phyloP scores from a whole-genome alignment of 2,113 vertebrate genomes.

The Actenoides lindsayi region DNA sequence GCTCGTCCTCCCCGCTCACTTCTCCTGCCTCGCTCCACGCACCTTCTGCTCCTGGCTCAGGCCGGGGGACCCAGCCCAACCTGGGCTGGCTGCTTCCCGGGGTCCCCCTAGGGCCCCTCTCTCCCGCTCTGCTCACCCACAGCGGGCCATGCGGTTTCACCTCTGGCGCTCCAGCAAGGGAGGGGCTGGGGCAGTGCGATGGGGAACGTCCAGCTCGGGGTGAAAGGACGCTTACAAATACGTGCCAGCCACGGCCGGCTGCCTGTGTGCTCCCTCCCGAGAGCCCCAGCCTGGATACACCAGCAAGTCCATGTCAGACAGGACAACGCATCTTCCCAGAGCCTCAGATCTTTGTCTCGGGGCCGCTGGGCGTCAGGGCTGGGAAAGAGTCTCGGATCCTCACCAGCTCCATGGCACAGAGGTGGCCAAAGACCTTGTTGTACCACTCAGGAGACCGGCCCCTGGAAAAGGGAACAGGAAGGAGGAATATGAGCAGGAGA shows the following conservation, averaged over 20 bases:
- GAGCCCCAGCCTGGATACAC: neutral
- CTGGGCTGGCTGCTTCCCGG: neutral
- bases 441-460: slow-evolving; percentile 92
- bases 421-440: slow-evolving; percentile 87
- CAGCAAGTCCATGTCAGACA: neutral
- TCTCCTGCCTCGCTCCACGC: rapidly evolving
- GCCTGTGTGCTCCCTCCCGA: neutral
- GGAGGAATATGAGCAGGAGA: neutral
- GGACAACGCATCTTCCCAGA: neutral
- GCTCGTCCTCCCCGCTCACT: rapidly evolving
- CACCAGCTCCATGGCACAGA: slow-evolving; percentile 84
- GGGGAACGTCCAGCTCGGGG: neutral
- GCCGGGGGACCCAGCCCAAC: neutral
- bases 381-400: slow-evolving; percentile 88
- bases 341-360: slow-evolving; percentile 81
- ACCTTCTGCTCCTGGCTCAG: neutral
- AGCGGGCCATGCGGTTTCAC: rapidly evolving
- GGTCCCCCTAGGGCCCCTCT: neutral
- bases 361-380: slow-evolving; percentile 65
- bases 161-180: neutral
- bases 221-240: neutral
- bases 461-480: slow-evolving; percentile 59
- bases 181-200: rapidly evolving
- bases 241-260: rapidly evolving
- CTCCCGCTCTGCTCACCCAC: neutral